phyloP scores from a whole-genome alignment of 2,113 vertebrate species.

The Zosterops lateralis region DNA sequence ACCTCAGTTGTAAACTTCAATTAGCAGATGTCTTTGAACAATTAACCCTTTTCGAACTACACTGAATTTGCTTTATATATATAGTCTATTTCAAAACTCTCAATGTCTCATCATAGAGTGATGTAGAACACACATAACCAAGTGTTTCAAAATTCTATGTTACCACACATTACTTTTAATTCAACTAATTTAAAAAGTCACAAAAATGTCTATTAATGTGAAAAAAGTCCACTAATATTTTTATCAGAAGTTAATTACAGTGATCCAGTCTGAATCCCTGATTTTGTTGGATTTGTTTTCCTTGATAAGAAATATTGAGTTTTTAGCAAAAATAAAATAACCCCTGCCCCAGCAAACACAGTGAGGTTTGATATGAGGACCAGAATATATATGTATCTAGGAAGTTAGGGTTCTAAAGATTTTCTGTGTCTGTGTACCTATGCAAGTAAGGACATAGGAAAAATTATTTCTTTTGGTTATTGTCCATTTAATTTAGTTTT shows the following conservation, averaged over 20 bases:
- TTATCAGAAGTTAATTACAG: not conserved
- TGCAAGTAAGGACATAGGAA: not conserved
- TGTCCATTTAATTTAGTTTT: not conserved
- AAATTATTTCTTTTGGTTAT: accelerated
- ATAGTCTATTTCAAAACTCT: not conserved
- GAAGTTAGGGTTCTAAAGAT: not conserved
- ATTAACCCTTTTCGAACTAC: not conserved
- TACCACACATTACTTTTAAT: not conserved
- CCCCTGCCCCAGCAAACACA: not conserved
- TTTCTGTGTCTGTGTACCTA: not conserved
- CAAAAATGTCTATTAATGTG: not conserved
- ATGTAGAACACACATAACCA: not conserved
- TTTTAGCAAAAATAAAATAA: not conserved
- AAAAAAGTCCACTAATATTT: not conserved
- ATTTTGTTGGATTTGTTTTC: not conserved
- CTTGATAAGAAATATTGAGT: not conserved
- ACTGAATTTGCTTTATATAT: not conserved
- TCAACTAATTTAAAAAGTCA: not conserved
- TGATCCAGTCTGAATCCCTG: not conserved
- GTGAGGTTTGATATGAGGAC: not conserved
- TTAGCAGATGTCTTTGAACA: not conserved
- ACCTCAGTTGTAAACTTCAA: not conserved
- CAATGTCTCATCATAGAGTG: not conserved
- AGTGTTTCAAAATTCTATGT: not conserved
- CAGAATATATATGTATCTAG: not conserved